A percentile compares a stretch with the other conserved stretches of the same genome.
Conservation (phyloP, 1,140 invertebrate genomes). For the Galleria mellonella region DNA sequence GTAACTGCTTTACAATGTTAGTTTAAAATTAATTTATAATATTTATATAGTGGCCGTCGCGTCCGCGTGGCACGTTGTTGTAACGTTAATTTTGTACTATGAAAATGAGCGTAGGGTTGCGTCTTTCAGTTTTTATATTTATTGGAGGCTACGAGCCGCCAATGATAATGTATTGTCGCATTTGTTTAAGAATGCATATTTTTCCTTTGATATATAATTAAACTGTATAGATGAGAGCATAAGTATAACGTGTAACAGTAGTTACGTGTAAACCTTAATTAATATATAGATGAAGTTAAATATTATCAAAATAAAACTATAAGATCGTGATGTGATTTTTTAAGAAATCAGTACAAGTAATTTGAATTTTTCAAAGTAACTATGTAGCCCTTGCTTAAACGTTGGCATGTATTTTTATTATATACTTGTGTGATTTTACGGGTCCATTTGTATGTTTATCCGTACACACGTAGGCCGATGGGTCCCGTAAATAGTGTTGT, state of each 20-base stretch:
- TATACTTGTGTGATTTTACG: conserved; percentile 22
- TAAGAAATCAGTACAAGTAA: conserved; percentile 46
- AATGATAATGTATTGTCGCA: conserved; percentile 44
- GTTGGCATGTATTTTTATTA: conserved; percentile 33
- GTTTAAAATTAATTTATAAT: too few species aligned
- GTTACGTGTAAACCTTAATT: conserved; percentile 7
- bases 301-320: conserved; percentile 19
- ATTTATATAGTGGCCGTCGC: too few species aligned
- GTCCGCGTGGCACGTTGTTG: too few species aligned
- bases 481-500: neutral
- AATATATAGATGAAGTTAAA: conserved; percentile 1
- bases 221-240: conserved; percentile 24
- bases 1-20: too few species aligned
- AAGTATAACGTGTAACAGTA: conserved; percentile 15
- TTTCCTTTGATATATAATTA: conserved; percentile 40
- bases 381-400: conserved; percentile 41
- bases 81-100: too few species aligned
- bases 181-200: conserved; percentile 66
- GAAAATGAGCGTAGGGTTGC: conserved; percentile 41
- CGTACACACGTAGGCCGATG: neutral
- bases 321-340: conserved; percentile 49
- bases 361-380: conserved; percentile 47
- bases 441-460: neutral
- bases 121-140: conserved; percentile 55
- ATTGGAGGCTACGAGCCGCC: conserved; percentile 31